phyloP scores from a whole-genome alignment of 2,113 vertebrate genomes.

The Leucosticte australis region DNA sequence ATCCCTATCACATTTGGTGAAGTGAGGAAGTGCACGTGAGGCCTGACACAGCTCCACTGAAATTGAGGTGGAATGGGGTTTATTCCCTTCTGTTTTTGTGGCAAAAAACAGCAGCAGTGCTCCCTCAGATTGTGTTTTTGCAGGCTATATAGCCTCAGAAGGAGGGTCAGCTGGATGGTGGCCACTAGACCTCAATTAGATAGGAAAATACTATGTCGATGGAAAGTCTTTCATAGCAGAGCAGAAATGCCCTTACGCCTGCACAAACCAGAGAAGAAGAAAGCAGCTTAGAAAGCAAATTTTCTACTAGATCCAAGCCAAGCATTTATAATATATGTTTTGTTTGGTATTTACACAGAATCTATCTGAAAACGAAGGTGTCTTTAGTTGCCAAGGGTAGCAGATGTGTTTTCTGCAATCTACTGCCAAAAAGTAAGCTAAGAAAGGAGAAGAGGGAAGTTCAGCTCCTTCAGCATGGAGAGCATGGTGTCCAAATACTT shows the following conservation, averaged over 20 bases:
- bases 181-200: neutral
- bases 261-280: neutral
- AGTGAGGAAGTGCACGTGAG: fast-evolving
- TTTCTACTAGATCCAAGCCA: neutral
- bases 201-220: neutral
- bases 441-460: constrained; percentile 13
- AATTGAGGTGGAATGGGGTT: neutral
- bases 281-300: neutral
- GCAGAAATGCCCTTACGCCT: neutral
- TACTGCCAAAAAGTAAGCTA: constrained; percentile 35
- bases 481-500: neutral
- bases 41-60: neutral
- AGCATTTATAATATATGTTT: neutral
- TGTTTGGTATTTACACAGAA: constrained; percentile 49
- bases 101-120: neutral
- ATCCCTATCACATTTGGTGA: neutral
- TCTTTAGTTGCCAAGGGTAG: constrained; percentile 39
- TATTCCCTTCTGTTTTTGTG: neutral
- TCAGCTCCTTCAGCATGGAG: neutral
- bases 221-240: neutral
- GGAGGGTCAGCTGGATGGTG: neutral
- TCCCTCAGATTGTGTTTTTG: neutral
- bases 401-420: constrained; percentile 45
- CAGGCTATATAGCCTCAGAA: neutral
- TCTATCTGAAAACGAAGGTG: constrained; percentile 4